Evolutionary conservation across 2,797 vertebrate species (phyloP).

Genomic region (Limosa lapponica): DNA sequence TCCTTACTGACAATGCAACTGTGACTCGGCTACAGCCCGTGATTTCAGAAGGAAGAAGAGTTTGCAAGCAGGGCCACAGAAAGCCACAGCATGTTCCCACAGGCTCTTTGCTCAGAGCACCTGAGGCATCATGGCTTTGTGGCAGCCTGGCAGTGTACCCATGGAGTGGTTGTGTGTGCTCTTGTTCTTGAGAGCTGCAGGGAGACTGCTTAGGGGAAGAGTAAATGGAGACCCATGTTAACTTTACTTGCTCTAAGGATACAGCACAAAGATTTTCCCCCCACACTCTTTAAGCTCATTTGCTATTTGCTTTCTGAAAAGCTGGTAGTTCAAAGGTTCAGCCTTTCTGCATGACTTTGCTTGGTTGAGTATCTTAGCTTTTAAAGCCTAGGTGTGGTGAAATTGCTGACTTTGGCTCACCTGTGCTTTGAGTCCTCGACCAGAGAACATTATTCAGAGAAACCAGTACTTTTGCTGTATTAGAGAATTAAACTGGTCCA

Average conservation of each 20-base stretch:
- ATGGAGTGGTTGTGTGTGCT: accelerated
- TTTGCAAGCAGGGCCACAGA: background rate
- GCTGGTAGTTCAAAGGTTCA: background rate
- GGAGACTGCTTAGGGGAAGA: background rate
- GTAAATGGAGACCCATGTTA: accelerated
- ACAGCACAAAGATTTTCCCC: background rate
- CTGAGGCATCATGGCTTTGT: background rate
- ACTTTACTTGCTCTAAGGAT: background rate
- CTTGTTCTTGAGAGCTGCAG: background rate
- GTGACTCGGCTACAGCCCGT: background rate
- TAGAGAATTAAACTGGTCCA: background rate
- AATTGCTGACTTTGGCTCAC: background rate
- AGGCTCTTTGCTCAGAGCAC: background rate
- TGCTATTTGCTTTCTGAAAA: background rate
- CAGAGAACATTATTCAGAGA: background rate
- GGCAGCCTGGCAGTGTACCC: background rate
- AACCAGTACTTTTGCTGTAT: background rate
- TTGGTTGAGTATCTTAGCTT: accelerated
- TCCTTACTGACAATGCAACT: background rate
- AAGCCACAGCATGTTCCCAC: background rate
- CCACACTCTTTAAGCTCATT: background rate
- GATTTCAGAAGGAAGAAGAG: background rate
- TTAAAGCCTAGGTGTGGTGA: background rate
- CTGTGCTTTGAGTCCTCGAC: background rate
- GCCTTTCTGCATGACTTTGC: background rate